Evolutionary conservation across 2,797 vertebrate genomes (phyloP), one percentile per base, ranked within the genome.

Genomic region (Poecilia velifera): DNA sequence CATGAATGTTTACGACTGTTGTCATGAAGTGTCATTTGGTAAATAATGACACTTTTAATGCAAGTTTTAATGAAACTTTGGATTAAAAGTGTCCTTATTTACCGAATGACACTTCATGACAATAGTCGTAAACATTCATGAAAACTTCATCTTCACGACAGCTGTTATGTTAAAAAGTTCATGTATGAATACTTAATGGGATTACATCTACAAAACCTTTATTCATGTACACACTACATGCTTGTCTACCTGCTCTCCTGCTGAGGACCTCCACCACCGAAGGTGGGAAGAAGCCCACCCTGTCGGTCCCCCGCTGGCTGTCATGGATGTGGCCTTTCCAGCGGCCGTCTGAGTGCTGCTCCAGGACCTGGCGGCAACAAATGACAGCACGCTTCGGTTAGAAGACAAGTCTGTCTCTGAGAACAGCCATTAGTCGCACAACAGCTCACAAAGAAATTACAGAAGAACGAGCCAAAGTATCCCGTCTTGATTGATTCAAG

Each of bases 291-390:
- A 96, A 98, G 79, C 97, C 97, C 0, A 98, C 96, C 0, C 97
- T 95, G 88, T 98, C 97, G 0, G 96, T 97, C 88, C 97, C 97
- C 71, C 95, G 96, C 93, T 97, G 97, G 62, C 90, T 76, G 3
- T 98, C 97, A 0, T 98, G 97, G 90, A 98, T 96, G 82, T 98
- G 96, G 36, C 97, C 97, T 92, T 98, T 98, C 97, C 97, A 98
- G 62, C 97, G 97, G 20, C 97, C 97, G 0, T 98, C 97, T 0
- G 96, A 92, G 51, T 98, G 97, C 91, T 98, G 97, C 90, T 98
- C 97, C 82, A 98, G 90, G 55, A 98, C 97, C 97, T 98, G 93
- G 8, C 6, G 22, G n/a, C 70, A 76, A 80, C 64, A 83, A 81
- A 86, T 55, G 72, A 87, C 0, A 22, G 64, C 36, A 75, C 16